Percentiles rank a stretch among this genome's conserved stretches.
Evolutionary conservation across 2,113 vertebrate species (phyloP).

Genomic region (Strigops habroptila): DNA sequence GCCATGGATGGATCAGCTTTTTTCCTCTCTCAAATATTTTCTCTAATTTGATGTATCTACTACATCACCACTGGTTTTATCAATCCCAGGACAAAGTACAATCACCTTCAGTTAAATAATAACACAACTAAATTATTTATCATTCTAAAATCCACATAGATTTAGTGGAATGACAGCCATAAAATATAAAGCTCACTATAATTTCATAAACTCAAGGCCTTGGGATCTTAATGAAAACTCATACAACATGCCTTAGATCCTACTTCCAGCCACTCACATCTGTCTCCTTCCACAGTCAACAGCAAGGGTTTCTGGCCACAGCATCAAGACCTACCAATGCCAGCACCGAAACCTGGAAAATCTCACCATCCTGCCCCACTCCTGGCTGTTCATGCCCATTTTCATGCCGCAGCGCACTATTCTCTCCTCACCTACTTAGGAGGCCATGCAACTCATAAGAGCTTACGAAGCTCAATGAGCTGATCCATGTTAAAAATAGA

Average conservation of each 20-base stretch:
- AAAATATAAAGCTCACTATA: not conserved
- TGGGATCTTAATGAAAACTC: not conserved
- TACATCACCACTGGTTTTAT: not conserved
- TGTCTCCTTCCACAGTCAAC: not conserved
- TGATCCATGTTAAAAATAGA: constrained; percentile 19
- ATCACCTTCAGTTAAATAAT: not conserved
- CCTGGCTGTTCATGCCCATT: not conserved
- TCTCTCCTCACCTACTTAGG: not conserved
- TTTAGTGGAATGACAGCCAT: not conserved
- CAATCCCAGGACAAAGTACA: not conserved
- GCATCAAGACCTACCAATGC: not conserved
- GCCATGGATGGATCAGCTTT: not conserved
- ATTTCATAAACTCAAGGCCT: not conserved
- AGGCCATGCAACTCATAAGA: not conserved
- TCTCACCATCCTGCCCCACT: not conserved
- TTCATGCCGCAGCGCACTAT: not conserved
- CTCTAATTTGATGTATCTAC: not conserved
- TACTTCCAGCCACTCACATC: not conserved
- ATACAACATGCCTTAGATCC: not conserved
- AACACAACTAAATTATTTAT: not conserved
- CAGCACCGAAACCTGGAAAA: not conserved
- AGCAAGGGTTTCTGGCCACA: not conserved
- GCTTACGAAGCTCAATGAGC: not conserved
- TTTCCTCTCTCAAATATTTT: not conserved
- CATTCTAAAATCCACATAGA: not conserved